Base-by-base conservation (phyloP, 2,113 vertebrate species). In the Nannobrachium achirus region DNA sequence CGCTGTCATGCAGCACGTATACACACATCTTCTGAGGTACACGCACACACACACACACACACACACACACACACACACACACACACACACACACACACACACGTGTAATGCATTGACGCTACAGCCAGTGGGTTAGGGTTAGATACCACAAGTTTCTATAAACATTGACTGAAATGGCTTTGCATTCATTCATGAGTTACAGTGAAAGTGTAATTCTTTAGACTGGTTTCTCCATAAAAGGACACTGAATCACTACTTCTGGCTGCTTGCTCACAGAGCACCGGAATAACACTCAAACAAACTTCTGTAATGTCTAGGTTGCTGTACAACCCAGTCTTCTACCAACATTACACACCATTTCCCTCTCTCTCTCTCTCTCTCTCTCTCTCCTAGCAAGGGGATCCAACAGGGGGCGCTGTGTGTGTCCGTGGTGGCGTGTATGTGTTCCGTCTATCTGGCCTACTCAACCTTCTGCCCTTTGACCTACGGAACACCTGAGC, bases 1-100 rank as follows among this genome's bases (percentile, higher is more conserved):
- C 1, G 81, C 86, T 49, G 75, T 90, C 39, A 59, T 90, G 71
- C 84, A 90, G 73, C 89, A 89, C 7, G 5, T 67, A 4, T 80
- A 88, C 80, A 79, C 75, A 6, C 78, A 89, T 71, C 72, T 89
- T 62, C 78, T 90, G 63, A 86, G 89, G 89, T 98, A 46, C 61
- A 72, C 69, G 56, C 66, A 53, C 59, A 73, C 55, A 42, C 52
- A 55, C 52, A 55, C 52, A 55, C 52, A 55, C 18, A 55, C 52
- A 55, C 16, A 19, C 16, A 7, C 16, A 19, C 4, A 11, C 8
- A 7, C 40, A 13, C 1, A 63, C 11, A 20, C 9, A 11, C 8
- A 11, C 18, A 46, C 18, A 46, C 7, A 10, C 4, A n/a, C 11
- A 15, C 11, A 15, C 45, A 48, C n/a, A 46, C 16, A 66, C 13